A percentile compares a stretch with the other conserved stretches of the same genome.
phyloP scores from a whole-genome alignment of 2,113 vertebrate genomes.

The Ranitomeya imitator region DNA sequence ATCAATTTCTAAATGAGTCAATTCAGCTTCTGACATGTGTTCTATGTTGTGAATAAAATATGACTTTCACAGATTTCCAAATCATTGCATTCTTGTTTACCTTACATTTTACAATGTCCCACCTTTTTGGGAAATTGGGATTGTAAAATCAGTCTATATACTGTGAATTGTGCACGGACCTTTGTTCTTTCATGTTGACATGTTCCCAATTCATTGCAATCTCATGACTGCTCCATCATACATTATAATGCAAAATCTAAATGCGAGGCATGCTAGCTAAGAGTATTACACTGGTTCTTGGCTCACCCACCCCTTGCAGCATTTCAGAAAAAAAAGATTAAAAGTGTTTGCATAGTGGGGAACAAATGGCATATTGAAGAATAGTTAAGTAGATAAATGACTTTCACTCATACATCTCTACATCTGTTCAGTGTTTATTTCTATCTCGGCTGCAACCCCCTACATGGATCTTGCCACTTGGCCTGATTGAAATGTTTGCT shows the following conservation, averaged over 20 bases:
- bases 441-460: background rate
- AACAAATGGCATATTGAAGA: conserved; percentile 34
- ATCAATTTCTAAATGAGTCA: too few relatives aligned
- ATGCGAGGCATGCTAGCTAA: conserved; percentile 27
- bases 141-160: background rate
- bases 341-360: conserved; percentile 23
- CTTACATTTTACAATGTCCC: too few relatives aligned
- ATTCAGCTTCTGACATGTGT: too few relatives aligned
- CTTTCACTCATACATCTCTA: conserved; percentile 20
- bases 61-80: too few relatives aligned
- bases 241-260: conserved; percentile 15
- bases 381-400: conserved; percentile 48
- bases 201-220: background rate
- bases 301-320: background rate
- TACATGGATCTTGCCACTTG: conserved; percentile 22
- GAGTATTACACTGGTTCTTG: conserved; percentile 8
- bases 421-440: conserved; percentile 37
- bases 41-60: too few relatives aligned
- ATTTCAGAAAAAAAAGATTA: conserved; percentile 35
- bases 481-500: conserved; percentile 9
- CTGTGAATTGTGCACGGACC: background rate
- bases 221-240: background rate
- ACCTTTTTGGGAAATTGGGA: too few relatives aligned
- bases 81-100: too few relatives aligned
- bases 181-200: background rate